Base-by-base conservation (phyloP, 2,888 invertebrate genomes). In the Erebia palarica region DNA sequence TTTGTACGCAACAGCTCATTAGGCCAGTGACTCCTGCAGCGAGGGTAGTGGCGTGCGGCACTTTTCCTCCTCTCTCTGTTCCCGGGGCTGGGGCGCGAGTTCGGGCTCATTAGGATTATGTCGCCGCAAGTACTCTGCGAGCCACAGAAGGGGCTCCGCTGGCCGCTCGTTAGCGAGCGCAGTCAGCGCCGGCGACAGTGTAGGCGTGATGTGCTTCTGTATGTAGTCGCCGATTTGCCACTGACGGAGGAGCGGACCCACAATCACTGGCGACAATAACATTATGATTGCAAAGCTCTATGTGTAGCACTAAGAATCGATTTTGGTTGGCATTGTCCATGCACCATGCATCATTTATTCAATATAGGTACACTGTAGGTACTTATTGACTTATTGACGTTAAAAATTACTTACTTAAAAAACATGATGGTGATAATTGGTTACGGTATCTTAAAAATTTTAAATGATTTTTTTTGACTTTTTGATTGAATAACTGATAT, bases 31-130 rank as follows among this genome's bases (percentile, higher is more conserved):
- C 57, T 85, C 85, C 63, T 87, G 83, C n/a, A n/a, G n/a, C 0
- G 89, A 89, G 0, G 87, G 86, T 49, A 75, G 68, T 0, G 92
- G 91, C 8, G 91, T 89, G 58, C 84, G 87, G 64, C 92, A 92
- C 3, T 84, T 79, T 21, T 66, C 73, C 9, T 91, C 87, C 2
- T 88, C 87, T 9, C 78, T 78, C 60, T 80, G 73, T 1, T 84
- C 87, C 0, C 81, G 67, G 3, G 81, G 73, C 70, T 84, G 86
- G 0, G 87, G 78, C 1, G 82, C 87, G 7, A 87, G 51, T 64
- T 90, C 92, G 0, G 96, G 96, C 81, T 95, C 95, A 82, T 96
- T 96, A 4, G 96, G 96, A 89, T 97, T 97, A 85, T 97, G 95
- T 58, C 94, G 87, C 8, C 96, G 88, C 57, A 98, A 88, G 94